These are phyloP conservation scores for Coelogynopora nodosa DNA, from an alignment of 2,888 invertebrate genomes.

Conservation along the genomic window DNA sequence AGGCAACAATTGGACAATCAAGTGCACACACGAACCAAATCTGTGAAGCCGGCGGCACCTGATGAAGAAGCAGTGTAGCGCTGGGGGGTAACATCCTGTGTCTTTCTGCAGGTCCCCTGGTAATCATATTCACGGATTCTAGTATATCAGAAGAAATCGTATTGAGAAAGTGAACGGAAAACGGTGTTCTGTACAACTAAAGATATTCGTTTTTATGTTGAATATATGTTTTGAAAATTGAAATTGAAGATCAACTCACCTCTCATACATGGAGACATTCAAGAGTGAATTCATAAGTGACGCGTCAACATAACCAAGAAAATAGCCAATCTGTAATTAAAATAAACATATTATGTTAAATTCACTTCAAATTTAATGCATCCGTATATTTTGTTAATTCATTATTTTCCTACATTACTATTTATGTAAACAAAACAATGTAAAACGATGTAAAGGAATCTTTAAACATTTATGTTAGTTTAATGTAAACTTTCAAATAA, in stretches of 20 bases:
- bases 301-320: constrained; percentile 19
- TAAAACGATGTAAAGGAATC: too few relatives aligned
- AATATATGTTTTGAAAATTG: too few relatives aligned
- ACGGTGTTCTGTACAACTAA: too few relatives aligned
- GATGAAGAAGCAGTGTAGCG: neutral
- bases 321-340: constrained; percentile 11
- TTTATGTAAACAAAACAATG: too few relatives aligned
- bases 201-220: too few relatives aligned
- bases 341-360: neutral
- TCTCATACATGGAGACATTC: constrained; percentile 21
- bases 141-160: neutral
- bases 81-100: neutral
- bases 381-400: too few relatives aligned
- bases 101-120: neutral
- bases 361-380: too few relatives aligned
- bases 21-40: neutral
- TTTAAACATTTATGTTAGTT: too few relatives aligned
- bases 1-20: too few relatives aligned
- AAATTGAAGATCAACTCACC: neutral
- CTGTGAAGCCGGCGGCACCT: neutral
- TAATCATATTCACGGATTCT: constrained; percentile 14
- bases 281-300: neutral
- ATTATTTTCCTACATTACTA: too few relatives aligned
- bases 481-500: too few relatives aligned
- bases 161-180: too few relatives aligned